Evolutionary conservation across 2,797 vertebrate species (phyloP).

Genomic region (Cyclura pinguis): DNA sequence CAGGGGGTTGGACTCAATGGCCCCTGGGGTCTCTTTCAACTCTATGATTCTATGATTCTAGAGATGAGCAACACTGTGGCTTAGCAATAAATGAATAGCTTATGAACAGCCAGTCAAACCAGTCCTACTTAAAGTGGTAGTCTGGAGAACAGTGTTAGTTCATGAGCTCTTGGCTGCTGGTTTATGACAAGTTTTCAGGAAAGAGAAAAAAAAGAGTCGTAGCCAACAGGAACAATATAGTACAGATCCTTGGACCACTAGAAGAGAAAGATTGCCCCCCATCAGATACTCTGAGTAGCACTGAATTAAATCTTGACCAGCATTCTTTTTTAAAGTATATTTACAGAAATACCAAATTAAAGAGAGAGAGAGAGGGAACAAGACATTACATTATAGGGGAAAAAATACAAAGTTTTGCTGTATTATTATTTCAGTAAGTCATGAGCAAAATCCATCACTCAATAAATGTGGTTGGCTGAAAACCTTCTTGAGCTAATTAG

Average conservation of each 20-base stretch:
- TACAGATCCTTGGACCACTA: no score
- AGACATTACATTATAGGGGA: neutral
- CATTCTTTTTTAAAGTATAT: neutral
- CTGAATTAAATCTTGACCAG: neutral
- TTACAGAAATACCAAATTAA: neutral
- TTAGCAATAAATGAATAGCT: neutral
- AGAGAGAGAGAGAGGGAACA: neutral
- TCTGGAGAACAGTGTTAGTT: no score
- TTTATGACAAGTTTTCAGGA: no score
- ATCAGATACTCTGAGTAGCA: no score
- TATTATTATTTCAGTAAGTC: conserved; percentile 5
- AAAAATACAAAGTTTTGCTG: neutral
- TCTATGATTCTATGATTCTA: neutral
- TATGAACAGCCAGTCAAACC: neutral
- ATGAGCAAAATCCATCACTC: neutral
- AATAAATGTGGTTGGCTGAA: neutral
- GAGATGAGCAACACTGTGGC: neutral
- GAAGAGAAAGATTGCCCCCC: no score
- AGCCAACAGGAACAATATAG: no score
- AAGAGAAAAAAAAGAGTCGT: no score
- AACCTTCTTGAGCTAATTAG: neutral
- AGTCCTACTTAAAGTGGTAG: no score
- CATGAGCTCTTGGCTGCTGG: no score
- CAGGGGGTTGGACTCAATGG: no score
- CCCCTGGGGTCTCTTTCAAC: no score